These are phyloP conservation scores for Phengaris arion DNA, from an alignment of 2,888 invertebrate genomes.

Conservation along the genomic window DNA sequence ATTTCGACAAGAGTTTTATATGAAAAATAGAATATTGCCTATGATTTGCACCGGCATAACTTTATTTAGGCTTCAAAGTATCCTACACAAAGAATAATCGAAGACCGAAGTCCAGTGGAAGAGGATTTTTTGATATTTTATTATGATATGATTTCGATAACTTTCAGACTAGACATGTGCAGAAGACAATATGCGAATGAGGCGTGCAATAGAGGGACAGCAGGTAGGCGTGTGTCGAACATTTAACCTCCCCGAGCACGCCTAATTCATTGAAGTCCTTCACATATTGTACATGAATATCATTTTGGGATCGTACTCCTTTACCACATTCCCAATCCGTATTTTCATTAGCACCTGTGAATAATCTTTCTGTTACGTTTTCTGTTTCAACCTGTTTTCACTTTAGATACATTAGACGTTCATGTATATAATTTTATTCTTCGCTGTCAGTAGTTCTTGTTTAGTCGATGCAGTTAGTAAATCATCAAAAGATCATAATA, in stretches of 20 bases:
- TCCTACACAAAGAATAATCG: slow-evolving; percentile 29
- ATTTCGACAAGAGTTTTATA: not conserved
- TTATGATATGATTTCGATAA: slow-evolving; percentile 78
- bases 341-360: slow-evolving; percentile 74
- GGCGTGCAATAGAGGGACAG: slow-evolving; percentile 98
- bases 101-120: slow-evolving; percentile 31
- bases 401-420: slow-evolving; percentile 41
- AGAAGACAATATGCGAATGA: slow-evolving; percentile 96
- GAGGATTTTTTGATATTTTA: slow-evolving; percentile 45
- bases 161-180: slow-evolving; percentile 99
- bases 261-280: slow-evolving; percentile 65
- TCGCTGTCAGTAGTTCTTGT: slow-evolving; percentile 41
- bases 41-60: slow-evolving; percentile 36
- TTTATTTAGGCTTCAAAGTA: slow-evolving; percentile 36
- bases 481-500: slow-evolving; percentile 35
- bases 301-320: slow-evolving; percentile 59
- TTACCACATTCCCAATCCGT: slow-evolving; percentile 48
- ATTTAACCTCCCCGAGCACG: slow-evolving; percentile 66
- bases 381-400: slow-evolving; percentile 45
- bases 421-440: slow-evolving; percentile 39
- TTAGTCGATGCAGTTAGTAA: slow-evolving; percentile 35
- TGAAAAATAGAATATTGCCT: slow-evolving; percentile 36
- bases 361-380: slow-evolving; percentile 59
- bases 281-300: slow-evolving; percentile 57
- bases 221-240: slow-evolving; percentile 87